Conservation (phyloP, 1,140 invertebrate genomes). For the Trachymyrmex septentrionalis region DNA sequence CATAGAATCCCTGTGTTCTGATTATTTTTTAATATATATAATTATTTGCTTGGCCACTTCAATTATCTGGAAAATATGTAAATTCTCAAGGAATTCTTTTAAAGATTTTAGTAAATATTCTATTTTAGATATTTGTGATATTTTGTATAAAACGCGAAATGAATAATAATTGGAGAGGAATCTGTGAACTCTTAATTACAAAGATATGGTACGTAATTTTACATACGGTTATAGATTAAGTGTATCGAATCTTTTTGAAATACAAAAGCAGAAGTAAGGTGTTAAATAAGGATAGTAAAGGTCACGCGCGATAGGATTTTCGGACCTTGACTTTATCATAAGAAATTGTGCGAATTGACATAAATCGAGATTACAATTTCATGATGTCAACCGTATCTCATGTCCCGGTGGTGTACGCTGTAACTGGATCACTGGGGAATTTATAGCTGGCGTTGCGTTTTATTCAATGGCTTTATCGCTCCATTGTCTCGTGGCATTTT, state of each 20-base stretch:
- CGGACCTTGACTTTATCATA: neutral
- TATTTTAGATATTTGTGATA: neutral
- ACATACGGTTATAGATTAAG: neutral
- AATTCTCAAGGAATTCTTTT: no score
- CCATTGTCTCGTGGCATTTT: conserved; percentile 75
- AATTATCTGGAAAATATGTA: no score
- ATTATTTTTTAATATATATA: no score
- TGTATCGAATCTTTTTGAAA: neutral
- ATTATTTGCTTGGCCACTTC: no score
- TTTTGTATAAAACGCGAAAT: neutral
- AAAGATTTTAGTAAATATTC: no score
- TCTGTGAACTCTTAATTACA: neutral
- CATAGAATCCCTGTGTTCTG: no score
- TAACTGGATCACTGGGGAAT: conserved; percentile 75
- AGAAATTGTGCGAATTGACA: conserved; percentile 35
- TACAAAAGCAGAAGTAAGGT: neutral
- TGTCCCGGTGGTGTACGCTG: conserved; percentile 56
- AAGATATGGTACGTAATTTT: neutral
- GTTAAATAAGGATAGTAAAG: neutral
- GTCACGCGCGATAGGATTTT: neutral
- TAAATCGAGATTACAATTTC: conserved; percentile 68
- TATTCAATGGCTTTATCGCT: conserved; percentile 74
- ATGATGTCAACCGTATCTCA: conserved; percentile 61
- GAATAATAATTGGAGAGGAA: neutral
- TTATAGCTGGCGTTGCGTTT: conserved; percentile 69